These are phyloP conservation scores for Cecropterus lyciades DNA, from an alignment of 1,140 invertebrate species.

Conservation along the genomic window DNA sequence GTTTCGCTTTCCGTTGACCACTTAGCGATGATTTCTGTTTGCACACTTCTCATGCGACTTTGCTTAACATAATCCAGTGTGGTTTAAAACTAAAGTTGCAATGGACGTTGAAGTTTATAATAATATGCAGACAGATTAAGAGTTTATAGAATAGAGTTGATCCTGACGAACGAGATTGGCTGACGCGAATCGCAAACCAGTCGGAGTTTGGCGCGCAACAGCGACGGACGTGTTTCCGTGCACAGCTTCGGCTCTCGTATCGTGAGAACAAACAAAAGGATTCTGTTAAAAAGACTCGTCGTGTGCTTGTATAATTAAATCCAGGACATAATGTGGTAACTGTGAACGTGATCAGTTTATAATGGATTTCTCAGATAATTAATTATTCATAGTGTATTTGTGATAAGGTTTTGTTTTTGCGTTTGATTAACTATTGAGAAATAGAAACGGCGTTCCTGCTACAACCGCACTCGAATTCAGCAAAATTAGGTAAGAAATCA, in stretches of 20 bases:
- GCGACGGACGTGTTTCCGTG: slow-evolving; percentile 1
- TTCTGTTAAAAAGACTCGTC: not conserved
- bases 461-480: not conserved
- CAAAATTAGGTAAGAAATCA: slow-evolving; percentile 6
- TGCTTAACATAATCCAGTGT: not conserved
- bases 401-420: slow-evolving; percentile 3
- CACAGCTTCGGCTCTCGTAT: not conserved
- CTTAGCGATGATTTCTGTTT: not conserved
- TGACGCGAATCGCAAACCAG: not conserved
- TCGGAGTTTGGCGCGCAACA: slow-evolving; percentile 23
- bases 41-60: not conserved
- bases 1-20: slow-evolving; percentile 9
- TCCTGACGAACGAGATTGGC: slow-evolving; percentile 4
- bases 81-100: slow-evolving; percentile 5
- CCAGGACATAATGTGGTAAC: slow-evolving; percentile 7
- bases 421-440: slow-evolving; percentile 10
- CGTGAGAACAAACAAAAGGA: slow-evolving; percentile 21
- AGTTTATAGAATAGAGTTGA: not conserved
- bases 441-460: not conserved
- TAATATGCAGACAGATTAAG: not conserved
- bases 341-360: not conserved
- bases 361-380: slow-evolving; percentile 11
- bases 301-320: slow-evolving; percentile 16
- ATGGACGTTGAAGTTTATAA: not conserved
- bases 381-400: not conserved